Percentiles rank a stretch among this genome's conserved stretches.
phyloP scores from a whole-genome alignment of 1,140 invertebrate species.

The Atta texana region DNA sequence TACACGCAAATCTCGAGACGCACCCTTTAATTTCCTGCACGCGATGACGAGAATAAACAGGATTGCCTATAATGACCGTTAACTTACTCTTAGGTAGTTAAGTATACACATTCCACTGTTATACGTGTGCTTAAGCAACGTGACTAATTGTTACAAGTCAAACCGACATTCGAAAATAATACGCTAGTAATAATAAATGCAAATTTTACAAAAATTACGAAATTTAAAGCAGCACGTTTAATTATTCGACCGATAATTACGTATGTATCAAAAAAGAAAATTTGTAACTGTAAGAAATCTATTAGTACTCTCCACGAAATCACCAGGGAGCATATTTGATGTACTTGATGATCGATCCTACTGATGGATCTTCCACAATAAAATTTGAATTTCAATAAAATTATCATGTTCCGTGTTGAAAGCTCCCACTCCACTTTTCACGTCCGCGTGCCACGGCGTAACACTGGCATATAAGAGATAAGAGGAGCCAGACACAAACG shows the following conservation, averaged over 20 bases:
- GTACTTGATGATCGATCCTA: not conserved
- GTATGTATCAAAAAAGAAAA: not conserved
- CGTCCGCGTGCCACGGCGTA: slow-evolving; percentile 50
- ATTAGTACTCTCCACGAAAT: not conserved
- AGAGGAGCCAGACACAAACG: not conserved
- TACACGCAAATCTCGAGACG: slow-evolving; percentile 65
- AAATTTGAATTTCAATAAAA: slow-evolving; percentile 53
- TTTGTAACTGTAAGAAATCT: not conserved
- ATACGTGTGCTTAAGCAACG: slow-evolving; percentile 38
- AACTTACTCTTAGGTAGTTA: slow-evolving; percentile 50
- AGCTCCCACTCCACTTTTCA: not conserved
- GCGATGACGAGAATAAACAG: slow-evolving; percentile 70
- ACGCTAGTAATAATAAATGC: not conserved
- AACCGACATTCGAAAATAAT: not conserved
- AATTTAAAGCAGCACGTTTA: not conserved
- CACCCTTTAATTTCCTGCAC: slow-evolving; percentile 77
- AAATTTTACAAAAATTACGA: too few species aligned
- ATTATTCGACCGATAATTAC: not conserved
- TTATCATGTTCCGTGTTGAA: not conserved
- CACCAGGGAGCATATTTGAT: too few species aligned
- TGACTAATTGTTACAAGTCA: slow-evolving; percentile 19
- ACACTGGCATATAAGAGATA: not conserved
- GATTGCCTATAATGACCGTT: slow-evolving; percentile 58
- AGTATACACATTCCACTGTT: slow-evolving; percentile 33
- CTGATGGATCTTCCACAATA: not conserved